A percentile compares a stretch with the other conserved stretches of the same genome.
Evolutionary conservation across 92 coral and sea anemone species (phyloP).

Genomic region (Phenganax marumi): DNA sequence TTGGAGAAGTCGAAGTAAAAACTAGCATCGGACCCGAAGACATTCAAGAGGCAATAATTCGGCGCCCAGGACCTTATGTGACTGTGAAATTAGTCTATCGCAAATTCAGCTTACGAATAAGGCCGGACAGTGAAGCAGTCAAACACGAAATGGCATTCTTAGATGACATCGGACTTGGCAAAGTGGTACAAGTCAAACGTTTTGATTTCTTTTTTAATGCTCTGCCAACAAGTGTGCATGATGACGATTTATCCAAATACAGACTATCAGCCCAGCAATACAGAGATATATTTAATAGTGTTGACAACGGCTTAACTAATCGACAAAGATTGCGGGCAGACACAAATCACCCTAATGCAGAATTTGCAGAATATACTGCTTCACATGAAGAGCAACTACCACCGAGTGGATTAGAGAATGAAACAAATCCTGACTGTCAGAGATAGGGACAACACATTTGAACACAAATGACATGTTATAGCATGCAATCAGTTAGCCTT

Average conservation of each 20-base stretch:
- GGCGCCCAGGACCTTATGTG: conserved; percentile 42
- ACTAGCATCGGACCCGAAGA: conserved; percentile 24
- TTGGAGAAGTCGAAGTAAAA: conserved; percentile 39
- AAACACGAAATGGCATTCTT: conserved; percentile 35
- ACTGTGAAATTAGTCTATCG: conserved; percentile 37
- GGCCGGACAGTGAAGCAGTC: conserved; percentile 42
- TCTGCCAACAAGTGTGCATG: conserved; percentile 17
- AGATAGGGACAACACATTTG: too few relatives aligned
- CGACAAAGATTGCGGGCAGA: conserved; percentile 18
- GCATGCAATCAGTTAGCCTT: too few relatives aligned
- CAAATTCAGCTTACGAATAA: conserved; percentile 41
- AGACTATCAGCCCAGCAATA: conserved; percentile 41
- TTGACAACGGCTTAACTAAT: conserved; percentile 24
- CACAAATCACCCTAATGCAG: conserved; percentile 20
- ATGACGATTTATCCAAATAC: conserved; percentile 30
- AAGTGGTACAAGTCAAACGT: conserved; percentile 31
- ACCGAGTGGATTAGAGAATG: background rate
- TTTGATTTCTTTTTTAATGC: conserved; percentile 18
- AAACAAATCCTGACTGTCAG: too few relatives aligned
- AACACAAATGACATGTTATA: too few relatives aligned
- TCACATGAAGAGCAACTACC: conserved; percentile 26
- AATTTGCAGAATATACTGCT: conserved; percentile 30
- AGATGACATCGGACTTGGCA: conserved; percentile 43
- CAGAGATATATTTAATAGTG: background rate
- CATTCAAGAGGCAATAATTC: conserved; percentile 31